Evolutionary conservation across 2,797 vertebrate species (phyloP), one percentile per base, ranked within the genome.

Genomic region (Cygnus olor): DNA sequence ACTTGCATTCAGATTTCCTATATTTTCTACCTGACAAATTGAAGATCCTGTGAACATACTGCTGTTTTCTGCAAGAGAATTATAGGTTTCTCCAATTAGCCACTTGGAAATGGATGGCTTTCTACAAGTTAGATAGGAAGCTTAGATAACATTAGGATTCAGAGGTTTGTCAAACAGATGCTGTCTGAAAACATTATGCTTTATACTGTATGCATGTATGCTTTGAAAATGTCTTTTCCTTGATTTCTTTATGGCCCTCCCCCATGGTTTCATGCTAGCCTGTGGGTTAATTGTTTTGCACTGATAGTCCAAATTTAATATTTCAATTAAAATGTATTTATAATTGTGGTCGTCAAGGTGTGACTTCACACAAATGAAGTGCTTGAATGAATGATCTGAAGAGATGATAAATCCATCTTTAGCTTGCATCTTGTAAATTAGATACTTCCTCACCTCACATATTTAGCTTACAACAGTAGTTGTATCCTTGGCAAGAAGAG

Each of bases 201-300:
- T 81, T 83, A n/a, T 79, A 40, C 14, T 80, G 3, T 86, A 45
- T 81, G 27, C 40, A 20, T 28, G 38, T 82, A n/a, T 89, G 44
- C 36, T 80, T 71, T 54, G 70, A 53, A 93, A 42, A 6, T 76
- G 27, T 85, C 40, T 85, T 80, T 89, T 73, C 45, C 56, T 71
- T 68, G 5, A 97, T 82, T 74, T 95, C 66, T 90, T 82, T 82
- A 80, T 87, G 38, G 66, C 61, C 76, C 86, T 93, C 42, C 74
- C 68, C 14, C 72, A 53, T 74, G 64, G n/a, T 96, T 95, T 95
- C 57, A 71, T 32, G 30, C 74, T 94, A 96, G 88, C 94, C 97
- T 98, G 96, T 97, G 97, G 96, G 87, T 97, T 96, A 94, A 89
- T 79, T 94, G 44, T 96, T 95, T 98, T 98, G 97, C 97, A 98